phyloP scores from a whole-genome alignment of 2,113 vertebrate species.

The Chunga burmeisteri region DNA sequence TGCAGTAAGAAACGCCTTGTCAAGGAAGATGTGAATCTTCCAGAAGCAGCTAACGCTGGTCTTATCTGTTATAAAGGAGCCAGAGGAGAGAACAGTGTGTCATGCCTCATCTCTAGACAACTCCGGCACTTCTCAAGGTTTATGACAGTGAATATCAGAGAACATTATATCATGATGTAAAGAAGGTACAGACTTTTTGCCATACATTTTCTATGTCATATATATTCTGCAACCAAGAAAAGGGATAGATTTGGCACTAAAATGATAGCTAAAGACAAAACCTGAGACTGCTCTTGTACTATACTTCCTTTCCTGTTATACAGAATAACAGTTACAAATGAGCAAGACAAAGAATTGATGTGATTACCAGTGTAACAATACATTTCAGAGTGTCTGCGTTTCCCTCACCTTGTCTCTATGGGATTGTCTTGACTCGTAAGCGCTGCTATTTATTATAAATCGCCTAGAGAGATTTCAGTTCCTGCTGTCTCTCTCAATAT shows the following conservation, averaged over 20 bases:
- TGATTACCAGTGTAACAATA: not conserved
- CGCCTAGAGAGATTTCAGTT: not conserved
- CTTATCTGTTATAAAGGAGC: not conserved
- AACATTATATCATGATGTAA: not conserved
- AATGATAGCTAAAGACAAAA: not conserved
- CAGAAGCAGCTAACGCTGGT: not conserved
- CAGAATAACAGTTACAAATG: not conserved
- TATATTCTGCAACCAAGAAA: not conserved
- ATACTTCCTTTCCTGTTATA: not conserved
- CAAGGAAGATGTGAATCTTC: not conserved
- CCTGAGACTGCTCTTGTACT: not conserved
- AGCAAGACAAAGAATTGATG: conserved; percentile 15
- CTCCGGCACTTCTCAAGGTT: not conserved
- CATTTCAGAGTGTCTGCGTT: not conserved
- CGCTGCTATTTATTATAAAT: conserved; percentile 5
- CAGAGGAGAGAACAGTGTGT: not conserved
- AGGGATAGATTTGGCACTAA: not conserved
- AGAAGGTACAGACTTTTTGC: not conserved
- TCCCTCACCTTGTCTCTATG: not conserved
- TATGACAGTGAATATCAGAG: not conserved
- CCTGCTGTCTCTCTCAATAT: not conserved
- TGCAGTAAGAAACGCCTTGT: not conserved
- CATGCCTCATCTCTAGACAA: not conserved
- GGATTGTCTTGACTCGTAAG: conserved; percentile 1
- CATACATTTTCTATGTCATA: not conserved